phyloP scores from a whole-genome alignment of 2,888 invertebrate genomes.

The Drosophila pegasa region DNA sequence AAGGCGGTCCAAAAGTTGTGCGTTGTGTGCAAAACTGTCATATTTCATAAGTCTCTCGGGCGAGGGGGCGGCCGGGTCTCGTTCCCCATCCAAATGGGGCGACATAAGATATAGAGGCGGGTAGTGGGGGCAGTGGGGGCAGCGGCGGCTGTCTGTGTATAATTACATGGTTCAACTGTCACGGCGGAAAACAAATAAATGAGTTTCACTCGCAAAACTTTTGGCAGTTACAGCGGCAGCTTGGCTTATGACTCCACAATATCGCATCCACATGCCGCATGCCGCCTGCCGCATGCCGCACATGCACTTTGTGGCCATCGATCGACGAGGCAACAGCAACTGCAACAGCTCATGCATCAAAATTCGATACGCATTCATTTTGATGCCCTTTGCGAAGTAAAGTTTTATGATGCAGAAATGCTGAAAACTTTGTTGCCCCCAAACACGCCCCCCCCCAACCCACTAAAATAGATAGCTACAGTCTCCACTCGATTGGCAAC shows the following conservation, averaged over 20 bases:
- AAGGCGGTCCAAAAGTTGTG: slow-evolving; percentile 70
- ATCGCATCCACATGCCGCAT: slow-evolving; percentile 19
- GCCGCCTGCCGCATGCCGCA: slow-evolving; percentile 4
- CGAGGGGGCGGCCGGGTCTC: neutral
- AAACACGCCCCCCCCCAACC: neutral
- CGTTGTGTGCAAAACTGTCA: slow-evolving; percentile 76
- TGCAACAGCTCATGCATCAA: slow-evolving; percentile 46
- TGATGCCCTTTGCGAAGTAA: slow-evolving; percentile 34
- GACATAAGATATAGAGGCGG: neutral
- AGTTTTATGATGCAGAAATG: slow-evolving; percentile 61
- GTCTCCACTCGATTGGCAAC: slow-evolving; percentile 21
- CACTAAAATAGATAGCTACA: neutral
- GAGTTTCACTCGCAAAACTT: slow-evolving; percentile 65
- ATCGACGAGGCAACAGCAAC: slow-evolving; percentile 24
- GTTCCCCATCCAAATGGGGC: neutral
- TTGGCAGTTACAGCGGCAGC: slow-evolving; percentile 31
- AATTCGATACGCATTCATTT: slow-evolving; percentile 55
- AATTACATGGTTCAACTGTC: slow-evolving; percentile 79
- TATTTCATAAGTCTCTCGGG: slow-evolving; percentile 69
- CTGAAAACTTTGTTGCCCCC: slow-evolving; percentile 39
- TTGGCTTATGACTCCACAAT: slow-evolving; percentile 32
- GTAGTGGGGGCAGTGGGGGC: neutral
- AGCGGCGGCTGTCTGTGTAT: slow-evolving; percentile 64
- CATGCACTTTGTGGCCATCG: slow-evolving; percentile 56
- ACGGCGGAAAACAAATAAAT: slow-evolving; percentile 74